A percentile compares a stretch with the other conserved stretches of the same genome.
phyloP scores from a whole-genome alignment of 2,797 vertebrate species.

The Apogon talboti region DNA sequence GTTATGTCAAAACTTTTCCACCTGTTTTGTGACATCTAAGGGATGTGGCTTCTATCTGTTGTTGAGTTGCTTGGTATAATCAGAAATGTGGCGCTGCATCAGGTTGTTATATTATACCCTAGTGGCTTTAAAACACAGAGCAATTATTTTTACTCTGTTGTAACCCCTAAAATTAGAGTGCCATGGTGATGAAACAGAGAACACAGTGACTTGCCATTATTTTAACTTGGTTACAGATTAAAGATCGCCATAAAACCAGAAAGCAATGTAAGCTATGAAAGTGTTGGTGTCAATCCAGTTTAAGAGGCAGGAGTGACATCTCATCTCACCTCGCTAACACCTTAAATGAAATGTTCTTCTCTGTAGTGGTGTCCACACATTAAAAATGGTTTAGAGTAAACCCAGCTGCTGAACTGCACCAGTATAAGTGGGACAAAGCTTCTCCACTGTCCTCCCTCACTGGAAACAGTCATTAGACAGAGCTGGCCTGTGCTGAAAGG shows the following conservation, averaged over 20 bases:
- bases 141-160: not conserved
- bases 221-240: too few species aligned
- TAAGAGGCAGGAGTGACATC: constrained; percentile 20
- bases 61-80: not conserved
- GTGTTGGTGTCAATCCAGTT: constrained; percentile 9
- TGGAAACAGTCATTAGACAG: constrained; percentile 73
- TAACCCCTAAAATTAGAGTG: constrained; percentile 4
- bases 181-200: too few species aligned
- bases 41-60: not conserved
- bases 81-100: constrained; percentile 1
- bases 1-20: not conserved
- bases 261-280: constrained; percentile 15
- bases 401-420: constrained; percentile 28
- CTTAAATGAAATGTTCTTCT: constrained; percentile 32
- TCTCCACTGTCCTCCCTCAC: constrained; percentile 55
- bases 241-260: not conserved
- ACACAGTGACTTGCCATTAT: too few species aligned
- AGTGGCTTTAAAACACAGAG: not conserved
- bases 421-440: constrained; percentile 57
- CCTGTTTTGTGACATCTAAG: not conserved
- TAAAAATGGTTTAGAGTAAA: constrained; percentile 6
- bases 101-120: not conserved
- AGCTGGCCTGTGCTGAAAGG: constrained; percentile 71
- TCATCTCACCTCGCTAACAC: constrained; percentile 34
- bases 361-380: constrained; percentile 27